A percentile compares a stretch with the other conserved stretches of the same genome.
phyloP scores from a whole-genome alignment of 2,113 vertebrate species.

The Notechis scutatus region DNA sequence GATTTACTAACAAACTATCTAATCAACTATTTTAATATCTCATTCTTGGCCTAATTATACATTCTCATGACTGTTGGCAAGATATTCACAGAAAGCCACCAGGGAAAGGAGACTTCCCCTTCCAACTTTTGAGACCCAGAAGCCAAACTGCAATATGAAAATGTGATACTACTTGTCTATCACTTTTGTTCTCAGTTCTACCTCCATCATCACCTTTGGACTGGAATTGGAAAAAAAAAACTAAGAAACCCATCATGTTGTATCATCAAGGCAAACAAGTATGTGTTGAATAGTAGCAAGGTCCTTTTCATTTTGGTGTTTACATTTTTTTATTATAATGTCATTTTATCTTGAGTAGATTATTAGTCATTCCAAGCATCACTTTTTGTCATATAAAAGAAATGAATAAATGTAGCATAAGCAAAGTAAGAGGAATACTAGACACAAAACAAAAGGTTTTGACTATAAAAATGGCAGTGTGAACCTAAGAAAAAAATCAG shows the following conservation, averaged over 20 bases:
- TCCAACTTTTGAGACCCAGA: background rate
- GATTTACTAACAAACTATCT: constrained; percentile 38
- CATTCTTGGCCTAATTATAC: constrained; percentile 5
- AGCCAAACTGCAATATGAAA: background rate
- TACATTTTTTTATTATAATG: background rate
- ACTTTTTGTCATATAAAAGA: background rate
- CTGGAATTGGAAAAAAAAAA: background rate
- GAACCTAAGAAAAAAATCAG: background rate
- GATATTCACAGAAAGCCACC: background rate
- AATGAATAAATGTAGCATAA: background rate
- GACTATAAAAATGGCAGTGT: background rate
- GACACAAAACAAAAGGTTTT: background rate
- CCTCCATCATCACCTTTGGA: background rate
- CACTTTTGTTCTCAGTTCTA: background rate
- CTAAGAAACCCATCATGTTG: background rate
- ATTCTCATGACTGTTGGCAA: background rate
- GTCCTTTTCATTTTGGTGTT: background rate
- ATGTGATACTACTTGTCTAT: background rate
- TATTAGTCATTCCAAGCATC: background rate
- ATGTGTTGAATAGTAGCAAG: background rate
- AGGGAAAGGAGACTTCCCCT: too few relatives aligned
- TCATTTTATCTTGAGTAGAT: background rate
- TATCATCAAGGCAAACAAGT: background rate
- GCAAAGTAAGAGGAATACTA: background rate
- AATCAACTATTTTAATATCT: constrained; percentile 26